Evolutionary conservation across 2,113 vertebrate genomes (phyloP).

Genomic region (Dendrocopos noguchii): DNA sequence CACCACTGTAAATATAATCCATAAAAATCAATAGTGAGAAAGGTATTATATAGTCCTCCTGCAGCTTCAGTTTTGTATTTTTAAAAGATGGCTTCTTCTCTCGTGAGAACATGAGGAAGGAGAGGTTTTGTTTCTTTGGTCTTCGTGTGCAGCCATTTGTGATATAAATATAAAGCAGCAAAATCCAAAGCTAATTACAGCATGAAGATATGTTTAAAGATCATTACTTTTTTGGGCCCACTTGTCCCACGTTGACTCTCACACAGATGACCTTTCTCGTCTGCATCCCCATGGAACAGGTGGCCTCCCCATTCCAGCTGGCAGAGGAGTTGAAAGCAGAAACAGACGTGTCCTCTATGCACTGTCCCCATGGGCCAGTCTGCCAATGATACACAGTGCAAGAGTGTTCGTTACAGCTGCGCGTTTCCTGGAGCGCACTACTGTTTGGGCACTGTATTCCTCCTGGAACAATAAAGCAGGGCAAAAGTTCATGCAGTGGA

Average conservation of each 20-base stretch:
- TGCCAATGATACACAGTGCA: constrained; percentile 98
- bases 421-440: constrained; percentile 88
- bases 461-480: constrained; percentile 76
- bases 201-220: neutral
- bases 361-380: constrained; percentile 90
- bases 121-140: neutral
- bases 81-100: neutral
- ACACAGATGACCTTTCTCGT: constrained; percentile 98
- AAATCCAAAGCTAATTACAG: neutral
- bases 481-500: neutral
- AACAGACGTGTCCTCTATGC: constrained; percentile 88
- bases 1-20: neutral
- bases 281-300: constrained; percentile 91
- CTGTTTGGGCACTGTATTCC: constrained; percentile 89
- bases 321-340: constrained; percentile 83
- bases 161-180: neutral
- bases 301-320: constrained; percentile 72
- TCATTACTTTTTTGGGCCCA: constrained; percentile 96
- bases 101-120: neutral
- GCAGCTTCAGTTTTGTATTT: neutral
- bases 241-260: constrained; percentile 96
- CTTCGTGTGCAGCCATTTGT: neutral
- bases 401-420: constrained; percentile 94
- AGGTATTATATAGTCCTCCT: neutral
- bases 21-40: neutral